Base-by-base conservation (phyloP, 1,140 invertebrate genomes). In the Apis cerana region DNA sequence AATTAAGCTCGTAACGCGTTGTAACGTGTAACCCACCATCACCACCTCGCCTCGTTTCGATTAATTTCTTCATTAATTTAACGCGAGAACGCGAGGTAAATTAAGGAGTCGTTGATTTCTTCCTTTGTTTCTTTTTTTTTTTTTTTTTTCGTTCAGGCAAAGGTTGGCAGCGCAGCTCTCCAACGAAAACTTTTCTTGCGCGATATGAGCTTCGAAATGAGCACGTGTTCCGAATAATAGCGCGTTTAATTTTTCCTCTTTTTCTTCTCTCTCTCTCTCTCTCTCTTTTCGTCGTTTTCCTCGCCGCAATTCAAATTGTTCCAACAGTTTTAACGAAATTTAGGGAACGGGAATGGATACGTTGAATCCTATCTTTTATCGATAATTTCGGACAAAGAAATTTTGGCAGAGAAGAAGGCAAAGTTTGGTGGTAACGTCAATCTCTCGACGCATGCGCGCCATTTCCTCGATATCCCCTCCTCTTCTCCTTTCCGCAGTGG, bases 1-100 rank as follows among this genome's bases (percentile, higher is more conserved):
- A 77, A 77, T 77, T 67, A 77, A 65, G n/a, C 50, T 19, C 50
- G 50, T 65, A 67, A 76, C 50, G 33, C 23, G 50, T 10, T 17
- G 71, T 21, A 67, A 33, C 75, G 50, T 7, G 23, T 4, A 56
- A 67, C 33, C 33, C 0, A 2, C 33, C 33, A 43, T 4, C 33
- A 54, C 7, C 21, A 56, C 27, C 15, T 12, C 19, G 3, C 27
- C 52, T 12, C 27, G 17, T 52, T 23, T 10, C 12, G 27, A 62
- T 67, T 67, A 77, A 67, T 67, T 67, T n/a, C n/a, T 71, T 54
- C 50, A 56, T 56, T 56, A 65, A 48, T 56, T 56, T 43, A 33
- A 27, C 21, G 12, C 23, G 54, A 56, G 64, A 56, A 65, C 50
- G 27, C n/a, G 23, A 13, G 43, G 23, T 19, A 67, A 54, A 58